Conservation (phyloP, 2,113 vertebrate genomes). For the Paramormyrops kingsleyae region DNA sequence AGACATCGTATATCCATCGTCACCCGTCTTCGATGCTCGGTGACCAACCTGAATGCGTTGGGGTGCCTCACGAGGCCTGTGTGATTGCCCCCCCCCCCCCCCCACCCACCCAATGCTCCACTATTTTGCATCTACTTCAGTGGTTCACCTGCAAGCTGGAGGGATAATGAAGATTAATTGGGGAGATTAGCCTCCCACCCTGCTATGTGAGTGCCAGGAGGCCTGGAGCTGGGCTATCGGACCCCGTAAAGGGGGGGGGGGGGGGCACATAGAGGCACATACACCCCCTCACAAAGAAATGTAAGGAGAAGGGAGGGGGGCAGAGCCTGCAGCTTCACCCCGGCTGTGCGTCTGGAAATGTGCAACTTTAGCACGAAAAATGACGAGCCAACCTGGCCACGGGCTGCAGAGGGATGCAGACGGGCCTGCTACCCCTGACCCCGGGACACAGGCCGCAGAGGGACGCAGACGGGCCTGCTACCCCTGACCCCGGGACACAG, state of each 20-base stretch:
- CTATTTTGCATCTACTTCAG: not conserved
- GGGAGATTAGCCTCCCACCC: not conserved
- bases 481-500: no score
- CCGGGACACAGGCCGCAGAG: no score
- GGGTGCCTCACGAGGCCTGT: not conserved
- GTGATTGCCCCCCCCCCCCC: no score
- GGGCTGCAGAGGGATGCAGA: not conserved
- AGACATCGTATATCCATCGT: not conserved
- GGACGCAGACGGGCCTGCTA: no score
- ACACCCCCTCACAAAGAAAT: not conserved
- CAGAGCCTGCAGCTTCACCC: not conserved
- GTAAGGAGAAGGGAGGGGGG: not conserved
- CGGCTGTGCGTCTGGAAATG: not conserved
- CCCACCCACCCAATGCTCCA: not conserved
- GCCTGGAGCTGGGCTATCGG: not conserved
- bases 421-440: no score
- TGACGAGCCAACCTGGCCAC: not conserved
- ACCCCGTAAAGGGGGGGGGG: not conserved
- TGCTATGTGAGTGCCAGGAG: no score
- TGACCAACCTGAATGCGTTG: not conserved
- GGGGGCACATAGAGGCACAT: not conserved
- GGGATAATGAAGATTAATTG: constrained; percentile 6
- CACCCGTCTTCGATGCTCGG: not conserved
- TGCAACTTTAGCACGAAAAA: not conserved
- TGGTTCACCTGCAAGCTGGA: not conserved